These are phyloP conservation scores for Eriocheir sinensis DNA, from an alignment of 1,140 invertebrate genomes.

Conservation along the genomic window DNA sequence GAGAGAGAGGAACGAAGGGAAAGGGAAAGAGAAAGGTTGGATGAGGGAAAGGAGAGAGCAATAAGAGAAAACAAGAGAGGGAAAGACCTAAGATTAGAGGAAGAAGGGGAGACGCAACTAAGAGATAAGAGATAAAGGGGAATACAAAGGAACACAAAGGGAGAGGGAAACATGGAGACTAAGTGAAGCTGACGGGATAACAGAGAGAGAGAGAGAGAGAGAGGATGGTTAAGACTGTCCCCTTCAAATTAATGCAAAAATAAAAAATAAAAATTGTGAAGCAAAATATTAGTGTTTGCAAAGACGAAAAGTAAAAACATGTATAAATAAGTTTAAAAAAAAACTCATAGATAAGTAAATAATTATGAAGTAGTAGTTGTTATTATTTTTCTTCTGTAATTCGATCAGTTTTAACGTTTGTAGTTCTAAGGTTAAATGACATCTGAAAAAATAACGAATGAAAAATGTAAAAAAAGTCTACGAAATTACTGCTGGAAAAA, in stretches of 20 bases:
- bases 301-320: no score
- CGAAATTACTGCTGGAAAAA: no score
- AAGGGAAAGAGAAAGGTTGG: neutral
- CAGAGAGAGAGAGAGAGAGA: slow-evolving; percentile 1
- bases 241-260: no score
- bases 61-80: slow-evolving; percentile 8
- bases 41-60: neutral
- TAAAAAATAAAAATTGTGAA: no score
- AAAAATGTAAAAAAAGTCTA: neutral
- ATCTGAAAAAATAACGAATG: neutral
- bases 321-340: no score
- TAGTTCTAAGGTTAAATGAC: no score
- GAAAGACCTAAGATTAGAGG: neutral
- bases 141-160: neutral
- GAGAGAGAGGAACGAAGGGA: neutral
- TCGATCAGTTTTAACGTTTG: no score
- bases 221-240: no score
- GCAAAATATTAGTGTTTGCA: no score
- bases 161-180: neutral
- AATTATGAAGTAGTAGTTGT: no score
- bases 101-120: neutral
- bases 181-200: neutral
- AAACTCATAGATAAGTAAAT: neutral
- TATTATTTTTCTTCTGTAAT: no score
- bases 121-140: slow-evolving; percentile 21